Percentiles rank a stretch among this genome's conserved stretches.
phyloP scores from a whole-genome alignment of 2,113 vertebrate genomes.

The Eclectus roratus region DNA sequence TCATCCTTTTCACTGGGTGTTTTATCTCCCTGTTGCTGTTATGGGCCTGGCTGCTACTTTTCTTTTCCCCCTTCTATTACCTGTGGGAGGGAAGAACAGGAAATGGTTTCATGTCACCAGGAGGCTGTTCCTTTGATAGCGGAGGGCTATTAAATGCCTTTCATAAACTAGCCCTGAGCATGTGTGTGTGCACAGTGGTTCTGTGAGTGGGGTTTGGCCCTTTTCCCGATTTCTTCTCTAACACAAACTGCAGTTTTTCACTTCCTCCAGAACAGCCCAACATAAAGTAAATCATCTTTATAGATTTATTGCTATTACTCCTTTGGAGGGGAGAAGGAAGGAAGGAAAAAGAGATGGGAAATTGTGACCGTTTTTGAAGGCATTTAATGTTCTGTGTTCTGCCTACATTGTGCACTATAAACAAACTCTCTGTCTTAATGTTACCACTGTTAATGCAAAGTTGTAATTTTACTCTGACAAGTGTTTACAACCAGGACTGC shows the following conservation, averaged over 20 bases:
- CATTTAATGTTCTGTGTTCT: neutral
- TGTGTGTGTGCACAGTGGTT: neutral
- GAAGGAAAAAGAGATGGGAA: neutral
- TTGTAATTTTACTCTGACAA: neutral
- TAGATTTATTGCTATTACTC: neutral
- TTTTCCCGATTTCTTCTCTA: neutral
- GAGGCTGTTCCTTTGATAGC: neutral
- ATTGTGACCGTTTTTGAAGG: neutral
- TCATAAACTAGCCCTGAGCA: neutral
- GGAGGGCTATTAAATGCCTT: neutral
- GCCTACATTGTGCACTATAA: neutral
- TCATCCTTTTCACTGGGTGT: neutral
- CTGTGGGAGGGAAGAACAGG: neutral
- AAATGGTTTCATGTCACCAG: neutral
- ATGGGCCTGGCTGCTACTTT: neutral
- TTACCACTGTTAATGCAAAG: neutral
- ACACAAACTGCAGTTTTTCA: neutral
- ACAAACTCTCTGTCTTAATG: neutral
- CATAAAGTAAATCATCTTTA: neutral
- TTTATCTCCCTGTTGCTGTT: neutral
- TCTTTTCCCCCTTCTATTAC: neutral
- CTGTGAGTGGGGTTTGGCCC: neutral
- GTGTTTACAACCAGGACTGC: neutral
- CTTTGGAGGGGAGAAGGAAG: neutral
- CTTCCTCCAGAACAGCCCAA: neutral